Evolutionary conservation across 2,113 vertebrate species (phyloP), one percentile per base, ranked within the genome.

Genomic region (Orthonyx spaldingii): DNA sequence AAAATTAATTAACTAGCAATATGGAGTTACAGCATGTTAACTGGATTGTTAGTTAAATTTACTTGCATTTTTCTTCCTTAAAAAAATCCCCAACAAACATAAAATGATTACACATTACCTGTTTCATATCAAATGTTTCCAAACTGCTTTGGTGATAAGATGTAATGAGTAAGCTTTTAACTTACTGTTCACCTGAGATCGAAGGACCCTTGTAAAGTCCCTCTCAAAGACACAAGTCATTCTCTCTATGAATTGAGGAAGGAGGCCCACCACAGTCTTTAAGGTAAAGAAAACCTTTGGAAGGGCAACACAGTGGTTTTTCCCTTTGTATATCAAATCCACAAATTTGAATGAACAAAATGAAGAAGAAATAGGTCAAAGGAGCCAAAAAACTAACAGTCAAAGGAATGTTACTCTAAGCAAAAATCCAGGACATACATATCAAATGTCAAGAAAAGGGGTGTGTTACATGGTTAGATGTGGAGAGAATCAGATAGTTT

Each of bases 101-200:
- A 52, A 75, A 82, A 69, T 13, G 24, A 37, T 91, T 85, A 61
- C 46, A 22, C n/a, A 28, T 37, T 60, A 33, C 46, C 17, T 37
- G 37, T 60, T 94, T 77, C 47, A 60, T 7, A 60, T 39, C 37
- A 79, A 16, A 52, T 33, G 50, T 53, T 72, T 79, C 49, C 32
- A 46, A 42, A 69, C 17, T 69, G 21, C n/a, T 37, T 61, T 82
- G 53, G 41, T 65, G 80, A 39, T 44, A 66, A 68, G 70, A 61
- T 53, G 35, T 69, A 93, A 95, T 85, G 30, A 17, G 15, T 96
- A 37, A 97, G 35, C 72, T 76, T 89, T 94, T 84, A 92, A 93
- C 57, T 92, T 64, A 22, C 15, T 76, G 65, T 35, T 84, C 13
- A 11, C 3, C n/a, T 16, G 41, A 60, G 87, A 60, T 26, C 2